Evolutionary conservation across 2,888 invertebrate genomes (phyloP).

Genomic region (Cybosia mesomella): DNA sequence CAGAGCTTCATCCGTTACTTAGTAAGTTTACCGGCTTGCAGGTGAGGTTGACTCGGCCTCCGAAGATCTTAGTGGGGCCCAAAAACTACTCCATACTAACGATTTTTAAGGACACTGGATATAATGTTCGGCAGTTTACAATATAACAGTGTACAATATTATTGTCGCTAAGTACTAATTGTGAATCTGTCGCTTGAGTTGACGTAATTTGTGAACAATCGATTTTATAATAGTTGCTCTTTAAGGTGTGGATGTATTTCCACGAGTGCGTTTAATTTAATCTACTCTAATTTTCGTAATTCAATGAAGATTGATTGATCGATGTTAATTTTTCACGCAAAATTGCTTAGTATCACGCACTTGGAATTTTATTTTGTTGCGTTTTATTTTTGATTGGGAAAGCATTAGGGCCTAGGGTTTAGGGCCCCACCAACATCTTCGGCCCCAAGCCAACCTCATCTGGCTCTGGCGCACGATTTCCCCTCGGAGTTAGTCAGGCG

Average conservation of each 20-base stretch:
- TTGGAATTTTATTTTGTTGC: background rate
- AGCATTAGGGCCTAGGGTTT: background rate
- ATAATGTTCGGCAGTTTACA: too few relatives aligned
- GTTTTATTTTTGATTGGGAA: background rate
- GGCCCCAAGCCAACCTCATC: too few relatives aligned
- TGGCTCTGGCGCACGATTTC: too few relatives aligned
- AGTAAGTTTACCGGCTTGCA: too few relatives aligned
- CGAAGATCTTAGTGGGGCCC: too few relatives aligned
- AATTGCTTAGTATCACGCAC: constrained; percentile 18
- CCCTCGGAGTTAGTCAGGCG: too few relatives aligned
- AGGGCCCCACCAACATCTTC: background rate
- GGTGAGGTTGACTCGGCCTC: too few relatives aligned
- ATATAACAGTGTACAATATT: too few relatives aligned
- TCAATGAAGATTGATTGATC: constrained; percentile 17
- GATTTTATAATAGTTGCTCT: background rate
- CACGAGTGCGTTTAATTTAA: constrained; percentile 14
- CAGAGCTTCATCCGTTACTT: too few relatives aligned
- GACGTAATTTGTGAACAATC: background rate
- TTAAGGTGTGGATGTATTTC: constrained; percentile 15
- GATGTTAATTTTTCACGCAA: constrained; percentile 14
- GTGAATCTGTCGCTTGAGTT: background rate
- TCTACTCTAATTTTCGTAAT: constrained; percentile 11
- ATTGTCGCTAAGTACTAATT: background rate
- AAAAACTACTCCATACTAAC: too few relatives aligned
- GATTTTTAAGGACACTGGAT: too few relatives aligned